Conservation (phyloP, 2,888 invertebrate species). For the Trisateles emortualis region DNA sequence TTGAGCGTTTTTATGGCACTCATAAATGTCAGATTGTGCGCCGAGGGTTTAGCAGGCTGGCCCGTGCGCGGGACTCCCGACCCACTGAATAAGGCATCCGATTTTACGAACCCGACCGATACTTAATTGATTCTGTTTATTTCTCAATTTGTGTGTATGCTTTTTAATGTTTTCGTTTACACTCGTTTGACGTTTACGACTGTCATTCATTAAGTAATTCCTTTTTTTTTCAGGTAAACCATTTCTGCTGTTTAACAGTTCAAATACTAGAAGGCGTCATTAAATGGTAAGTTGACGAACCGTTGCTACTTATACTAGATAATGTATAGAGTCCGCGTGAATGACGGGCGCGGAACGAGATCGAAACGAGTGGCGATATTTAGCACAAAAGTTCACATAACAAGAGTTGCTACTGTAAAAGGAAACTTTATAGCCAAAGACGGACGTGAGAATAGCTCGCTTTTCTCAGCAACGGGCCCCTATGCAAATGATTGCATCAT, state of each 20-base stretch:
- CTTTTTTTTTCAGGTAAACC: slow-evolving; percentile 75
- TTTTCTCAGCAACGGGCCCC: slow-evolving; percentile 67
- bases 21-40: slow-evolving; percentile 88
- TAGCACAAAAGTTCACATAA: slow-evolving; percentile 64
- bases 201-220: slow-evolving; percentile 56
- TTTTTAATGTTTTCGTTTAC: slow-evolving; percentile 47
- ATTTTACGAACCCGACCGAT: slow-evolving; percentile 53
- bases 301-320: slow-evolving; percentile 7
- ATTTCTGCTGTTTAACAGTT: slow-evolving; percentile 60
- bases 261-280: slow-evolving; percentile 60
- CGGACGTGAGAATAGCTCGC: slow-evolving; percentile 82
- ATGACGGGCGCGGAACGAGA: slow-evolving; percentile 42
- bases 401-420: slow-evolving; percentile 71
- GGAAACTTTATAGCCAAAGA: slow-evolving; percentile 65
- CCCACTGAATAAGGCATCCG: slow-evolving; percentile 55
- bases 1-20: slow-evolving; percentile 88
- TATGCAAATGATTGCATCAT: slow-evolving; percentile 86
- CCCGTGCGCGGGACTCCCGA: slow-evolving; percentile 62
- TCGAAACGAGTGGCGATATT: slow-evolving; percentile 49
- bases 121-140: slow-evolving; percentile 77
- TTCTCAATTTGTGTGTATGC: slow-evolving; percentile 64
- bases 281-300: slow-evolving; percentile 68
- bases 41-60: slow-evolving; percentile 75
- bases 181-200: slow-evolving; percentile 54
- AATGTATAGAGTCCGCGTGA: slow-evolving; percentile 45